phyloP scores from a whole-genome alignment of 2,113 vertebrate genomes.

The Sialia sialis region DNA sequence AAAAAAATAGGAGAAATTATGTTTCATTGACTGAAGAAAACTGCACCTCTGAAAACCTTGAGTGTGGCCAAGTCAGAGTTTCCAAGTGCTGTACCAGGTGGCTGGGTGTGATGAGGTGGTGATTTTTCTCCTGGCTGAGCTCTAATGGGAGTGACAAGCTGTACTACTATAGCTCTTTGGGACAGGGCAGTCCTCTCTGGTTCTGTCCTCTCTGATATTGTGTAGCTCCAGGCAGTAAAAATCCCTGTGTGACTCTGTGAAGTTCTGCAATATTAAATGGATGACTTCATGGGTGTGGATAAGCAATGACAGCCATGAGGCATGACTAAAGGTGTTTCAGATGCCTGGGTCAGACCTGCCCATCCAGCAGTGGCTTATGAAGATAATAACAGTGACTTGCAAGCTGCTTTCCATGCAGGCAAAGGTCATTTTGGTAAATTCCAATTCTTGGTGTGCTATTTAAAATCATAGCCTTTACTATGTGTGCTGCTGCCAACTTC shows the following conservation, averaged over 20 bases:
- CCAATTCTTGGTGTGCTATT: background rate
- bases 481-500: accelerated
- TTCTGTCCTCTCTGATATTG: background rate
- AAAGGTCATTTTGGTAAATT: background rate
- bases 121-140: background rate
- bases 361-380: accelerated
- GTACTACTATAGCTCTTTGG: background rate
- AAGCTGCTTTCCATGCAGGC: background rate
- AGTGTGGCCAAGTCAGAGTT: background rate
- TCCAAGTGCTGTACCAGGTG: background rate
- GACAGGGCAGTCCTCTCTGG: background rate
- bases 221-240: background rate
- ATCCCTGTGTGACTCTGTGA: background rate
- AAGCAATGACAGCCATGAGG: background rate
- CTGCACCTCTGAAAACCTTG: background rate
- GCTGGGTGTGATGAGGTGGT: background rate
- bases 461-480: accelerated
- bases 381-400: background rate
- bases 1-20: accelerated
- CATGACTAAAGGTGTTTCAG: background rate
- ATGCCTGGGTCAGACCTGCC: background rate
- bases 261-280: background rate
- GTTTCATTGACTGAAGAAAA: background rate
- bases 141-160: background rate
- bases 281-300: background rate